Evolutionary conservation across 2,113 vertebrate genomes (phyloP), one percentile per base, ranked within the genome.

Genomic region (Nycticebus coucang): DNA sequence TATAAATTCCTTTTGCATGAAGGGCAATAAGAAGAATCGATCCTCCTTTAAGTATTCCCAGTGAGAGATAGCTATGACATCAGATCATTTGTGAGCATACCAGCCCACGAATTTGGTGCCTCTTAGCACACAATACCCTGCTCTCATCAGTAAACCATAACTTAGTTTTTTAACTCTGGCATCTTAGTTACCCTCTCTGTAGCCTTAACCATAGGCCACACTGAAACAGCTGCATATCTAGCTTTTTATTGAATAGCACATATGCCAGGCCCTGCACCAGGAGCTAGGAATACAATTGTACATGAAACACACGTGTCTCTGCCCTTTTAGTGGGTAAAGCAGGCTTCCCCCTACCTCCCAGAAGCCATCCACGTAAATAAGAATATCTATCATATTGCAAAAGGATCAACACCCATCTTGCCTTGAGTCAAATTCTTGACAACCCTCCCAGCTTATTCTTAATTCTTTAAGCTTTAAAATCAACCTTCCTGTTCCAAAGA

Each of bases 401-500:
- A 62, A 82, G 18, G 60, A 87, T 95, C 78, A 68, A 85, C 5
- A 1, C 53, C 93, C 87, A 93, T 80, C 82, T 94, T 93, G 62
- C 75, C 66, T 96, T 24, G 4, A 77, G 24, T 69, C 55, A 91
- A 91, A 95, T 95, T 96, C 74, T 94, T 79, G 75, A 79, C 78
- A 80, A 53, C 28, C 41, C 33, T 92, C 72, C 55, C 82, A 89
- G 74, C 72, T 96, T 91, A 86, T 91, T 87, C 90, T 93, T 96
- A 96, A 97, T 97, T 96, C 84, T 57, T 80, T 90, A 96, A 97
- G 93, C 96, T 96, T 79, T 86, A 82, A 96, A 97, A 90, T 96
- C 93, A 94, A 91, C 89, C 30, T 92, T 79, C 77, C 33, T 96
- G 68, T 72, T 96, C 95, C 84, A 75, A 96, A 96, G 80, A 95